A percentile compares a stretch with the other conserved stretches of the same genome.
Conservation (phyloP, 2,113 vertebrate genomes). For the Erinaceus europaeus region DNA sequence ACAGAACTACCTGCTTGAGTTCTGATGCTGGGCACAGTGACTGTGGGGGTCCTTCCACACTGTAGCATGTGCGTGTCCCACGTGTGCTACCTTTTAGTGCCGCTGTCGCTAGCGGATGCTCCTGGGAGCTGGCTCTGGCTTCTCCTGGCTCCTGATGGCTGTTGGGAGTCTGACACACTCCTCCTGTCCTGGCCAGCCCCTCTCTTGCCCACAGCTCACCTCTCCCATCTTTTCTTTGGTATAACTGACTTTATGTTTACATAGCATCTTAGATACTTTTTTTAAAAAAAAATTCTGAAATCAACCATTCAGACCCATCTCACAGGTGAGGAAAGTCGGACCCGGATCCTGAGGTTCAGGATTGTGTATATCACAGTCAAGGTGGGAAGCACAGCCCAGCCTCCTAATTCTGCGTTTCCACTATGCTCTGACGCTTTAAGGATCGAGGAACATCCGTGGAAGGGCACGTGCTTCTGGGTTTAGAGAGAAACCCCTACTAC, state of each 20-base stretch:
- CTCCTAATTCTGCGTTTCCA: not conserved
- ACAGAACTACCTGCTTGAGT: too few relatives aligned
- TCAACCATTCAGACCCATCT: too few relatives aligned
- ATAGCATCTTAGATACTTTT: not conserved
- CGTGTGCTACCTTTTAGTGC: too few relatives aligned
- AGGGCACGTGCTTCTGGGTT: not conserved
- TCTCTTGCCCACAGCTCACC: too few relatives aligned
- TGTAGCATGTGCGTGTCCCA: too few relatives aligned
- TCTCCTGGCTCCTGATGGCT: not conserved
- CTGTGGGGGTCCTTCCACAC: too few relatives aligned
- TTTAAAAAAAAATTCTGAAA: too few relatives aligned
- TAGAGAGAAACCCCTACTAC: too few relatives aligned
- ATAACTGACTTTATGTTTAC: not conserved
- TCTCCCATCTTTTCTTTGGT: not conserved
- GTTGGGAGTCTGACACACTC: not conserved
- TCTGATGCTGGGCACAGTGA: too few relatives aligned
- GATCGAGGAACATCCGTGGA: not conserved
- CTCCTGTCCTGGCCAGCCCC: rapidly evolving
- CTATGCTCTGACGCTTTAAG: not conserved
- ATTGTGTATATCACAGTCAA: not conserved
- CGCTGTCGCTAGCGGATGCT: too few relatives aligned
- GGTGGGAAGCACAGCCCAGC: not conserved
- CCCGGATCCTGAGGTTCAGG: not conserved
- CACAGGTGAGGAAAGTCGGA: not conserved
- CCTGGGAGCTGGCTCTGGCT: too few relatives aligned